Conservation (phyloP, 2,113 vertebrate species). For the Pogona vitticeps region DNA sequence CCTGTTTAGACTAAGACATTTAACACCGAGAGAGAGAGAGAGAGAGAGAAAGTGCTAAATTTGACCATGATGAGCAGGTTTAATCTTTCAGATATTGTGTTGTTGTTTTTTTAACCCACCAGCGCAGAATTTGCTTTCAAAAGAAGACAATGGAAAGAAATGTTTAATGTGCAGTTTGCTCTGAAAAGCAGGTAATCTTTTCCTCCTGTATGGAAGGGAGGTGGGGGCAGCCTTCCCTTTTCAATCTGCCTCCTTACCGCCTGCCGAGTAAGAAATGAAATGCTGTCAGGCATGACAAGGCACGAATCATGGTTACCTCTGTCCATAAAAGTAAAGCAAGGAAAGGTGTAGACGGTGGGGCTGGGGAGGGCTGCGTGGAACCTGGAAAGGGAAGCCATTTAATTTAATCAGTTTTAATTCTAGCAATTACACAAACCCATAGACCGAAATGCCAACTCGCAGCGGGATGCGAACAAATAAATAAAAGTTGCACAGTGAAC, state of each 20-base stretch:
- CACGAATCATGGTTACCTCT: conserved; percentile 46
- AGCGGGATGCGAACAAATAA: conserved; percentile 35
- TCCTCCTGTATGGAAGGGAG: conserved; percentile 46
- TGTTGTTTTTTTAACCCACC: fast-evolving
- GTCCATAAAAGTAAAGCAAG: conserved; percentile 48
- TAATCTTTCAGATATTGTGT: not conserved
- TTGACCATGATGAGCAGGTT: not conserved
- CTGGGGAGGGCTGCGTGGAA: not conserved
- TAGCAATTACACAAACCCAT: conserved; percentile 37
- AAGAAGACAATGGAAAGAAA: conserved; percentile 46
- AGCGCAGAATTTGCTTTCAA: conserved; percentile 26
- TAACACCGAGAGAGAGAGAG: not conserved
- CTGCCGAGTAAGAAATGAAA: conserved; percentile 59
- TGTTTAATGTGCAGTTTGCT: conserved; percentile 46
- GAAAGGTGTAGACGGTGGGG: not conserved
- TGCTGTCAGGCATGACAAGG: conserved; percentile 43
- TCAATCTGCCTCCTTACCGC: conserved; percentile 39
- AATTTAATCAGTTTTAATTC: conserved; percentile 61
- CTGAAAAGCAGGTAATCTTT: conserved; percentile 19
- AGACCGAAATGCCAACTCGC: conserved; percentile 50
- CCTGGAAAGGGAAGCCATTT: conserved; percentile 34
- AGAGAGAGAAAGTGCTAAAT: not conserved
- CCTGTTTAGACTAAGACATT: not conserved
- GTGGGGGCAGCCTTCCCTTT: conserved; percentile 38
- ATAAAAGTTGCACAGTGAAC: conserved; percentile 38